Percentiles rank a stretch among this genome's conserved stretches.
Conservation (phyloP, 2,113 vertebrate genomes). For the Tyto alba region DNA sequence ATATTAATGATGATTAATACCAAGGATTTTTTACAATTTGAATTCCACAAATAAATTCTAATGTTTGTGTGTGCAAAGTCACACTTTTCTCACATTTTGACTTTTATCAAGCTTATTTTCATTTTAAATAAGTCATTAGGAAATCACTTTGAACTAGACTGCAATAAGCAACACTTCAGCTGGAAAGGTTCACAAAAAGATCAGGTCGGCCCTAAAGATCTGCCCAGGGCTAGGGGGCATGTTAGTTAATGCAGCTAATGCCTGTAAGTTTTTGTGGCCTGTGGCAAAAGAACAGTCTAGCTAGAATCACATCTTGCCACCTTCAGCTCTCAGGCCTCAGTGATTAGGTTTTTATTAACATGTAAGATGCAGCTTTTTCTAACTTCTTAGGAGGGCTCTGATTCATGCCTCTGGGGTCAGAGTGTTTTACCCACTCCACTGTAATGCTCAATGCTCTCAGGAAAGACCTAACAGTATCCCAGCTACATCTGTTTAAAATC, state of each 20-base stretch:
- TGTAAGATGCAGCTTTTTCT: not conserved
- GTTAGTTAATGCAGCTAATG: not conserved
- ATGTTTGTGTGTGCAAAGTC: not conserved
- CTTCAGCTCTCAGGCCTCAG: not conserved
- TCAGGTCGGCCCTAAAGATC: not conserved
- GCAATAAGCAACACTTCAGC: not conserved
- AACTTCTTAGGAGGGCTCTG: not conserved
- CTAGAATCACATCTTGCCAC: not conserved
- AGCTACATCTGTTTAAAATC: not conserved
- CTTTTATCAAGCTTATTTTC: not conserved
- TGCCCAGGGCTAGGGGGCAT: not conserved
- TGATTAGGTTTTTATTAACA: not conserved
- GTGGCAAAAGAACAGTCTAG: not conserved
- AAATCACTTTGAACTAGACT: not conserved
- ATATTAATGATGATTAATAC: not conserved
- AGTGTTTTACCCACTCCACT: not conserved
- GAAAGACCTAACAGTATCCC: not conserved
- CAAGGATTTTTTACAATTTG: not conserved
- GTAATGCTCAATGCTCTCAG: not conserved
- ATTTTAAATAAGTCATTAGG: not conserved
- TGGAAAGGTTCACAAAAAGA: not conserved
- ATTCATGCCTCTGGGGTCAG: not conserved
- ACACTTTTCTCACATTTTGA: not conserved
- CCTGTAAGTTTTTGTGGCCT: not conserved
- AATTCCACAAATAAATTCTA: not conserved